Base-by-base conservation (phyloP, 2,113 vertebrate species). In the Bos javanicus region DNA sequence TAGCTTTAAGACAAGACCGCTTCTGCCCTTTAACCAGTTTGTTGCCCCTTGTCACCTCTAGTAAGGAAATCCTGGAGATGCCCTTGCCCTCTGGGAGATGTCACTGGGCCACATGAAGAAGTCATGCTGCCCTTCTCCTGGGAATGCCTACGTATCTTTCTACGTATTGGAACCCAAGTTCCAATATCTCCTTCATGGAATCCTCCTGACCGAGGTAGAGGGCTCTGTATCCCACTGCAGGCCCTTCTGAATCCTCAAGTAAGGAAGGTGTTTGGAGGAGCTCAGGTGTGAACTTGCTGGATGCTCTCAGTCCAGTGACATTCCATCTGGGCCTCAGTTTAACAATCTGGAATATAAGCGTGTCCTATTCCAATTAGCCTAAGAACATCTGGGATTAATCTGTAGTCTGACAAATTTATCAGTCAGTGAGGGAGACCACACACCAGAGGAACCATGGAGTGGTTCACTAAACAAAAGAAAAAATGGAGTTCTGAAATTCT, bases 381-480 rank as follows among this genome's bases (percentile, higher is more conserved):
- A 71, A 94, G 36, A 90, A 54, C 59, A 76, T 90, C 67, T 62
- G 46, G 82, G 60, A 82, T 46, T 89, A 76, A 95, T 60, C 67
- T 93, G 52, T 85, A 62, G 88, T 64, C 52, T 74, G 52, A 91
- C 33, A 89, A 85, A 60, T 67, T 28, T 43, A 36, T 81, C 89
- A 39, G 4, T 90, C 59, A 76, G 28, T 85, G 57, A 81, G 84
- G 76, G 76, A 91, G 23, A 80, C 28, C 74, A 94, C 11, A 88
- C 15, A 56, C 57, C 67, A 82, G 59, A 60, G 59, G 52, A 84
- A 67, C 80, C 30, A 71, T 8, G 30, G 10, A 6, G 74, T 12
- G 36, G 76, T 64, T 96, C 46, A 91, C 84, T 60, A 62, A 94
- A 94, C 80, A 97, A 90, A 94, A 33, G 39, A 43, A 89, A 92